A percentile compares a stretch with the other conserved stretches of the same genome.
Conservation (phyloP, 1,140 invertebrate genomes). For the Monomorium pharaonis region DNA sequence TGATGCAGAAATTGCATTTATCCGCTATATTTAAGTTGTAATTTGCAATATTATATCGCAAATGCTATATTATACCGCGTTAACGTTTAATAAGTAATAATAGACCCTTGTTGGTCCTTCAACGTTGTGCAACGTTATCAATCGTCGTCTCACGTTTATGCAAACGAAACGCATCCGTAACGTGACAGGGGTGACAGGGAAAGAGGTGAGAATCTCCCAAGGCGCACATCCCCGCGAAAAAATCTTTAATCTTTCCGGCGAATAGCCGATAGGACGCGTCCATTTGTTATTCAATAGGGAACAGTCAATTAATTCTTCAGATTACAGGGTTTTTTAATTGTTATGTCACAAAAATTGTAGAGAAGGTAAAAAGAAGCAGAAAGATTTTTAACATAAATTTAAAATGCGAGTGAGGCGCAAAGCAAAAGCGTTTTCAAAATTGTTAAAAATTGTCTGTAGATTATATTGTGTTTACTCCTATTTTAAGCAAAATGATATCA, state of each 20-base stretch:
- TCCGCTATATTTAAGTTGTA: neutral
- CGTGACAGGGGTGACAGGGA: neutral
- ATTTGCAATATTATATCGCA: neutral
- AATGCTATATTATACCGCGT: conserved; percentile 6
- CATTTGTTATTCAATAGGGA: no score
- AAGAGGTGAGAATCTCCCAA: no score
- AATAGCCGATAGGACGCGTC: neutral
- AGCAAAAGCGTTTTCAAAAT: no score
- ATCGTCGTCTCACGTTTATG: conserved; percentile 33
- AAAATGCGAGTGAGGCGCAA: no score
- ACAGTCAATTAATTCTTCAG: neutral
- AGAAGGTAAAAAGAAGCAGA: no score
- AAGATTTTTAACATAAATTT: no score
- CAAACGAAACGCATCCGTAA: neutral
- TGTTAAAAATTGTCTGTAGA: no score
- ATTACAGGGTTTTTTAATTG: neutral
- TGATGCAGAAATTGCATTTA: neutral
- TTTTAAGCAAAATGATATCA: no score
- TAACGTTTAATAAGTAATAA: conserved; percentile 10
- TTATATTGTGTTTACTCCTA: no score
- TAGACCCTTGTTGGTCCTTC: neutral
- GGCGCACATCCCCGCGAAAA: neutral
- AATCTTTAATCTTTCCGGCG: neutral
- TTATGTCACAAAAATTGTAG: no score
- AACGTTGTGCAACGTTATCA: conserved; percentile 34